Evolutionary conservation across 2,888 invertebrate species (phyloP), one percentile per base, ranked within the genome.

Genomic region (Sminthurinus aureus): DNA sequence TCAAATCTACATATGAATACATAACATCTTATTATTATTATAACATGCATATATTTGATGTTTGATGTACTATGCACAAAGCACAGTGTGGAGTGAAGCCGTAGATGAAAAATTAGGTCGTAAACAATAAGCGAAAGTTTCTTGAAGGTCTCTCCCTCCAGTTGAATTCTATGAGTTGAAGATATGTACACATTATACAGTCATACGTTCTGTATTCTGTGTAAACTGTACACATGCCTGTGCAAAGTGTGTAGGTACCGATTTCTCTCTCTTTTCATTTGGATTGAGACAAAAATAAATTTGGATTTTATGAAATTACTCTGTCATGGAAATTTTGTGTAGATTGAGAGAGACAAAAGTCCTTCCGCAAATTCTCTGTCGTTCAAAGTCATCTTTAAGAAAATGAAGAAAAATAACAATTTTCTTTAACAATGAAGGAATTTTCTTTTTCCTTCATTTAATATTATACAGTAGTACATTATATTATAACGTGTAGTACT

Each of bases 101-200:
- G 78, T 78, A 78, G 51, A 78, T 71, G 78, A 79, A 50, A 79
- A 83, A 83, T 78, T 79, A 79, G 83, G 83, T 83, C 83, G 79
- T 83, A 74, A 83, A 83, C 79, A 83, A 83, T 83, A 83, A 73
- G 83, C 83, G 83, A 83, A 83, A 83, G 83, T 83, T 83, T 71
- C 83, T 79, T 64, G 58, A 78, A 78, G 78, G 78, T 78, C 78
- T 78, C 78, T 26, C 78, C 78, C 75, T 82, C 64, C 82, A 75
- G 82, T 76, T 67, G 78, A 64, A 24, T 77, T 77, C 38, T 38
- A 38, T 38, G 38, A 38, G 38, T 38, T 38, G 38, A 4, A 38
- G 6, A 38, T 6, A 38, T 38, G 38, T 38, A 38, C 6, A 6
- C 38, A 38, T 38, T 4, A 12, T 22, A 38, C 6, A 38, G 38